Percentiles rank a stretch among this genome's conserved stretches.
phyloP scores from a whole-genome alignment of 2,888 invertebrate genomes.

The Opisthograptis luteolata region DNA sequence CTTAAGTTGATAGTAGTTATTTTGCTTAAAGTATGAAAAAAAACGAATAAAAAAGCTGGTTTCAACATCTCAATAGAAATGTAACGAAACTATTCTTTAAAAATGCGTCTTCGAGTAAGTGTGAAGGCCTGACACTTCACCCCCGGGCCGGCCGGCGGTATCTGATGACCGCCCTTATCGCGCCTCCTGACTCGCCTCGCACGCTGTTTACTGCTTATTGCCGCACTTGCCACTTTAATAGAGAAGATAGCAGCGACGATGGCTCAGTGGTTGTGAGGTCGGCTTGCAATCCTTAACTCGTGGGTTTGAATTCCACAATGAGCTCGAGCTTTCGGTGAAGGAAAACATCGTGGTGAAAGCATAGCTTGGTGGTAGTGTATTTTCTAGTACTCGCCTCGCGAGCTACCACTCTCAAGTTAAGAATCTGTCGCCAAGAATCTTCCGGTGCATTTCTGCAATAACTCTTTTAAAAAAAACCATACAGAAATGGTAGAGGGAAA shows the following conservation, averaged over 20 bases:
- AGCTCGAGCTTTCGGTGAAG: too few species aligned
- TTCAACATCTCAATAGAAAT: slow-evolving; percentile 44
- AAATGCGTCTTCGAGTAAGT: slow-evolving; percentile 60
- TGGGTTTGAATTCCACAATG: too few species aligned
- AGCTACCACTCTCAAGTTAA: too few species aligned
- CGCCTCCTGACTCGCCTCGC: slow-evolving; percentile 39
- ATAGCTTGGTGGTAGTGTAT: too few species aligned
- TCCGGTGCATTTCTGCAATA: too few species aligned
- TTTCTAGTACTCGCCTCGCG: too few species aligned
- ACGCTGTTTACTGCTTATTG: slow-evolving; percentile 41
- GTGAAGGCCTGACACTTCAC: slow-evolving; percentile 68
- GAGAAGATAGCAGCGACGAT: slow-evolving; percentile 24
- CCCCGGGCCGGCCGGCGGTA: slow-evolving; percentile 54
- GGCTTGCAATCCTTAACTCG: too few species aligned
- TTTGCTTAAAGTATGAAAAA: not conserved
- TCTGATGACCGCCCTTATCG: slow-evolving; percentile 66
- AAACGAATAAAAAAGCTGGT: slow-evolving; percentile 11
- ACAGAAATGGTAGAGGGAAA: too few species aligned
- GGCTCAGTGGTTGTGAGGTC: slow-evolving; percentile 17
- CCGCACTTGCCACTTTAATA: slow-evolving; percentile 33
- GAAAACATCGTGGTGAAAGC: too few species aligned
- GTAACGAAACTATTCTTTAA: slow-evolving; percentile 44
- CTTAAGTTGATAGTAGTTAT: not conserved
- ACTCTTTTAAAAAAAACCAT: too few species aligned
- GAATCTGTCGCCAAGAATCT: too few species aligned